These are phyloP conservation scores for Oscheius sp. DNA, from an alignment of 1,140 invertebrate species.

Conservation along the genomic window DNA sequence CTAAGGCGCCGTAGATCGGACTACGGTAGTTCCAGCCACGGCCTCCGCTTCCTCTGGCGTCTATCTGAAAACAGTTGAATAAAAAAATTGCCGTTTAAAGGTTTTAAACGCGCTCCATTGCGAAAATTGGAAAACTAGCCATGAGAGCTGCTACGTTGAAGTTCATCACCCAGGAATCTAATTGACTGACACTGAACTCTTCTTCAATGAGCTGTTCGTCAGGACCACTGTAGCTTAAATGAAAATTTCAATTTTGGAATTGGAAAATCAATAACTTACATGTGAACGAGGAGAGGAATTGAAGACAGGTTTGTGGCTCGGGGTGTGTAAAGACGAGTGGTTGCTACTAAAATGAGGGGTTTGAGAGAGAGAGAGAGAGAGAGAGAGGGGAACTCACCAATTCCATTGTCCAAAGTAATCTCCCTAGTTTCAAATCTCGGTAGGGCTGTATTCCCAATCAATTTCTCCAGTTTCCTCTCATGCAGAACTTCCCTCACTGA, in stretches of 20 bases:
- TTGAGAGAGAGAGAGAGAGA: neutral
- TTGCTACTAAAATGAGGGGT: neutral
- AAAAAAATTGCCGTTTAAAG: no score
- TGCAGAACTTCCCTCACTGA: neutral
- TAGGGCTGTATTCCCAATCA: constrained; percentile 2
- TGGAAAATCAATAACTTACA: no score
- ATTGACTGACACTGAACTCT: neutral
- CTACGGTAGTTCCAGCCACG: constrained; percentile 50
- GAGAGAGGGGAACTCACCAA: neutral
- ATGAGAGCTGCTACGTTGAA: neutral
- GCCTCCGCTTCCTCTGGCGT: constrained; percentile 51
- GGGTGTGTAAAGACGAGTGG: neutral
- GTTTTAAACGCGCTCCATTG: no score
- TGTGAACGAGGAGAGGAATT: neutral
- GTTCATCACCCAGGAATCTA: neutral
- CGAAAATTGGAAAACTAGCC: no score
- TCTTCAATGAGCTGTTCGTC: neutral
- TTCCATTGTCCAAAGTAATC: neutral
- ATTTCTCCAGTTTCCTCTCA: neutral
- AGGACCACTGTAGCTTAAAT: neutral
- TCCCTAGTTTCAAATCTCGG: neutral
- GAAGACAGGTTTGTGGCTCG: neutral
- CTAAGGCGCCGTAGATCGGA: constrained; percentile 54
- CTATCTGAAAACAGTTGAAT: no score
- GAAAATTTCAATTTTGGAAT: no score